Evolutionary conservation across 1,140 invertebrate species (phyloP).

Genomic region (Orius insidiosus): DNA sequence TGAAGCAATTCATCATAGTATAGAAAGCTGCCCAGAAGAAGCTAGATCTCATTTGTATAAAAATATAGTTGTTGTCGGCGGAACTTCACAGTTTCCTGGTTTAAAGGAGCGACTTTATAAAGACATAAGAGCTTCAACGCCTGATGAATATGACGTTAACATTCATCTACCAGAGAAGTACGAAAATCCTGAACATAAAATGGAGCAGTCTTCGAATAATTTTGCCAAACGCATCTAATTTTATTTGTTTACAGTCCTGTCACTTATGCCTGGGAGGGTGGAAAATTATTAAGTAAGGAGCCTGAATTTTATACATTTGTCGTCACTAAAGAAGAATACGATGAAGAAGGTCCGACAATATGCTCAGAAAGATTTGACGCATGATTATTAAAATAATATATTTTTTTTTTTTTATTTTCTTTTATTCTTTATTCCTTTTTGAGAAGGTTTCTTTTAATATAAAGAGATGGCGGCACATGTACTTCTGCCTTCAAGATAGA

Average conservation of each 20-base stretch:
- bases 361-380: slow-evolving; percentile 51
- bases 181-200: too few species aligned
- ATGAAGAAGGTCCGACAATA: slow-evolving; percentile 58
- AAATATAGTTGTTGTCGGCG: slow-evolving; percentile 88
- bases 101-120: slow-evolving; percentile 64
- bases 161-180: too few species aligned
- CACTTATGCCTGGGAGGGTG: slow-evolving; percentile 77
- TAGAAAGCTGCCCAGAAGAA: slow-evolving; percentile 55
- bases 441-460: too few species aligned
- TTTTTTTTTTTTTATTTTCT: not conserved
- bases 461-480: too few species aligned
- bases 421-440: not conserved
- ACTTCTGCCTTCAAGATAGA: too few species aligned
- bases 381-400: not conserved
- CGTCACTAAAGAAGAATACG: slow-evolving; percentile 71
- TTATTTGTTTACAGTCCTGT: slow-evolving; percentile 56
- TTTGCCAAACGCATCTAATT: too few species aligned
- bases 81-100: slow-evolving; percentile 65
- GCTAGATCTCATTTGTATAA: slow-evolving; percentile 63
- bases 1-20: slow-evolving; percentile 66
- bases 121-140: slow-evolving; percentile 61
- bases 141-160: slow-evolving; percentile 59
- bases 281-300: slow-evolving; percentile 52
- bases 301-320: slow-evolving; percentile 51
- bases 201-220: too few species aligned